These are phyloP conservation scores for Thymelicus acteon DNA, from an alignment of 2,888 invertebrate species.

Conservation along the genomic window DNA sequence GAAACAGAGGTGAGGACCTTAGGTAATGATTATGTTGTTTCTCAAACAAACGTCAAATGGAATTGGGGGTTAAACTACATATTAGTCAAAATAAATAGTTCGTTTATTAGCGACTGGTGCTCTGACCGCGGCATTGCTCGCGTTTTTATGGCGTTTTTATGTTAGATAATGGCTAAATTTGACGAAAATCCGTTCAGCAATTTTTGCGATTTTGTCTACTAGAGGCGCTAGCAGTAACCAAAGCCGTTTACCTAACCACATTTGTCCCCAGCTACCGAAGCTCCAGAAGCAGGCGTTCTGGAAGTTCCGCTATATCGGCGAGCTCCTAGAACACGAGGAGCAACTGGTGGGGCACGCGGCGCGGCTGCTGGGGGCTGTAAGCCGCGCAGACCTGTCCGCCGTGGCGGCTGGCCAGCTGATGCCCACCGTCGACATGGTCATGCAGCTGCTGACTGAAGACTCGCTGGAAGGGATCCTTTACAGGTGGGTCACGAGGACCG, in stretches of 20 bases:
- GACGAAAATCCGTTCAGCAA: no score
- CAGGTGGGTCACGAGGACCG: slow-evolving; percentile 59
- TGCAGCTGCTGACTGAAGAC: slow-evolving; percentile 76
- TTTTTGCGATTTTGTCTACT: no score
- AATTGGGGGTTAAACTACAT: no score
- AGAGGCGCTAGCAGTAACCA: not conserved
- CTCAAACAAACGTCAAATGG: no score
- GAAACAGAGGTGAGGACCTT: slow-evolving; percentile 57
- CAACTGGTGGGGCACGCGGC: slow-evolving; percentile 66
- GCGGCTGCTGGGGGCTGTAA: slow-evolving; percentile 73
- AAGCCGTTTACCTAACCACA: not conserved
- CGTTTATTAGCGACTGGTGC: no score
- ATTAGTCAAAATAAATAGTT: no score
- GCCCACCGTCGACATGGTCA: slow-evolving; percentile 69
- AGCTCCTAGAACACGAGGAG: slow-evolving; percentile 69
- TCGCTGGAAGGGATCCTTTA: slow-evolving; percentile 70
- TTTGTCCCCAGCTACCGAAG: slow-evolving; percentile 56
- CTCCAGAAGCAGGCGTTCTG: slow-evolving; percentile 76
- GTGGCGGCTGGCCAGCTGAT: slow-evolving; percentile 60
- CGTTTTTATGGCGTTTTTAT: no score
- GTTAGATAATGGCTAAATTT: no score
- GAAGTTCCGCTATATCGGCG: slow-evolving; percentile 75
- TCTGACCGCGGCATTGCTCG: no score
- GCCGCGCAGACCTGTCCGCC: slow-evolving; percentile 67
- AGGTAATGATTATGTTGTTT: no score